Evolutionary conservation across 2,888 invertebrate species (phyloP), one percentile per base, ranked within the genome.

Genomic region (Cheiracanthium punctorium): DNA sequence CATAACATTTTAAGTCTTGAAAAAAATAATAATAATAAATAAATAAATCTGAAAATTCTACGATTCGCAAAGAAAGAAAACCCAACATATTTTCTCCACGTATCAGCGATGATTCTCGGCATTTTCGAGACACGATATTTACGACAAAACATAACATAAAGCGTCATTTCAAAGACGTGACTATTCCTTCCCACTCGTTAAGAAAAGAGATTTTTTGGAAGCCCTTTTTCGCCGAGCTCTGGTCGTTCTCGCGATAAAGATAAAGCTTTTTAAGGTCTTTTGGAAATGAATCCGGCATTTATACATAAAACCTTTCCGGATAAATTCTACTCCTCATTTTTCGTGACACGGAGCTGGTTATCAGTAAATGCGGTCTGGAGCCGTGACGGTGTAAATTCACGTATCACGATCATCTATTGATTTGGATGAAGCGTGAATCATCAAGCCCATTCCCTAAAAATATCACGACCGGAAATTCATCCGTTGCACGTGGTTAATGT

Each of bases 391-490:
- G 48, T 48, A 48, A 48, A 48, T 48, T 17, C 10, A 12, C 7
- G 17, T 17, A 48, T 48, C 48, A 48, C 48, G 48, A 48, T n/a
- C 10, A 48, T 12, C 48, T 48, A 12, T 48, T 48, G 48, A 48
- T 48, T 48, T n/a, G 48, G 48, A 48, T 48, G 10, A 37, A 48
- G 48, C 48, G 48, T 48, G 48, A 48, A 48, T 48, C 48, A 48
- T 17, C 48, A 17, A 48, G n/a, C n/a, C n/a, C 17, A 17, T 2
- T 17, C 48, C n/a, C 48, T 48, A 48, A 17, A 48, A 48, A 48
- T 48, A 48, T n/a, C 48, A n/a, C 48, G 48, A n/a, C 48, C 48
- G 48, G 48, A 48, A 48, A 48, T 48, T 48, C 48, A 17, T 48
- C 48, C 17, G 48, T 12, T 48, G 48, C 48, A 48, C 48, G 48